phyloP scores from a whole-genome alignment of 2,888 invertebrate genomes.

The Arctia plantaginis region DNA sequence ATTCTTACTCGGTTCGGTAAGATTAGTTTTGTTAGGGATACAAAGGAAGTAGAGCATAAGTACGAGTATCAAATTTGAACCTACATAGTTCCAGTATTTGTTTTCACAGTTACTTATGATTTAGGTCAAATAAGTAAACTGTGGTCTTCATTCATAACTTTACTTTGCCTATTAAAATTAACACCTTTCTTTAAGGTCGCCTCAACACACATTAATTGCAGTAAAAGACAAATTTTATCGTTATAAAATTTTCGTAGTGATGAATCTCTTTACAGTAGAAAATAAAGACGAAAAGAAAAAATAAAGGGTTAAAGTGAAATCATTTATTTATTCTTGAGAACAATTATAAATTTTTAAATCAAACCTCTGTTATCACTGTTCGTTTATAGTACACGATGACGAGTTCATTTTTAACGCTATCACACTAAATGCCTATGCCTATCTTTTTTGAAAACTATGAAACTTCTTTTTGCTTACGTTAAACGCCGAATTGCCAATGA shows the following conservation, averaged over 20 bases:
- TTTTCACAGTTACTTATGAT: not conserved
- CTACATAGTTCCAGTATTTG: not conserved
- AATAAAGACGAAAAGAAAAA: too few species aligned
- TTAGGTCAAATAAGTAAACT: not conserved
- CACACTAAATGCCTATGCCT: not conserved
- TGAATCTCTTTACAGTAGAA: too few species aligned
- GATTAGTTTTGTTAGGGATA: constrained; percentile 15
- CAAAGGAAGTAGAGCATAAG: not conserved
- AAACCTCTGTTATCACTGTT: not conserved
- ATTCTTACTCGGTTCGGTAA: constrained; percentile 20
- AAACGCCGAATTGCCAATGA: too few species aligned
- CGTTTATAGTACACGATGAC: not conserved
- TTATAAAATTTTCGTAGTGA: too few species aligned
- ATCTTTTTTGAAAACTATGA: too few species aligned
- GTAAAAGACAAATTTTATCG: too few species aligned
- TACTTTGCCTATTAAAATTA: not conserved
- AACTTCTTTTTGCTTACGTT: too few species aligned
- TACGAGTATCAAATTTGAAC: not conserved
- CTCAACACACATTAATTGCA: too few species aligned
- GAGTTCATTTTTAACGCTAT: not conserved
- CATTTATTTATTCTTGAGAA: not conserved
- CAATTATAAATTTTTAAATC: too few species aligned
- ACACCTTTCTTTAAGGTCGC: not conserved
- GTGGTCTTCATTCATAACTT: not conserved
- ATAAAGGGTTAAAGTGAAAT: too few species aligned